Evolutionary conservation across 2,797 vertebrate genomes (phyloP), one percentile per base, ranked within the genome.

Genomic region (Cyprinella venusta): DNA sequence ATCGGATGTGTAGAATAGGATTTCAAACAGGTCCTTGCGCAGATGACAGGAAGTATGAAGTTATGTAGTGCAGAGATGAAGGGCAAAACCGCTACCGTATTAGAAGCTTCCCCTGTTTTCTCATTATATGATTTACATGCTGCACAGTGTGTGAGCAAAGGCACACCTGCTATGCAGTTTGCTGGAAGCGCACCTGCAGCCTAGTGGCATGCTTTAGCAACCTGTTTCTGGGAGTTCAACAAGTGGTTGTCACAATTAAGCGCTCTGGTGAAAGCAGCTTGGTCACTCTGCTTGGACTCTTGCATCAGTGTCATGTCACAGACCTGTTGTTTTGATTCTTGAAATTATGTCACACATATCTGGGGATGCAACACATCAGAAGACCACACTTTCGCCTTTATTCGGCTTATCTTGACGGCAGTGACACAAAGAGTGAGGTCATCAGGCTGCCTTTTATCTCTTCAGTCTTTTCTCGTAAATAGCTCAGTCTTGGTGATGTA

Each of bases 401-500:
- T 75, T 61, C 26, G 15, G 8, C n/a, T 40, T 33, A 18, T 79
- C 30, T 36, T 38, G 40, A 36, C 68, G 7, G 24, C n/a, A 40
- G 24, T 2, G 19, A 8, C 48, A 26, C 1, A 40, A 50, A 76
- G 52, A 76, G 76, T 76, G 54, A 76, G 63, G 26, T 70, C 77
- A 48, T 70, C 67, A 50, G 61, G 61, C 76, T n/a, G 79, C 71
- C 24, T 65, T 38, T 50, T 21, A 54, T 56, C 6, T 61, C 18
- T 71, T 70, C 56, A 13, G 61, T 78, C 48, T 63, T 71, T 88
- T 84, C 85, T 86, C 68, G 85, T 88, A 88, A 88, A 76, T 64
- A 52, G 48, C 19, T 72, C 52, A 30, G 74, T 70, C 52, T 59
- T 75, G 65, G 33, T 48, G 4, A 42, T 48, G 63, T 40, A 54